Evolutionary conservation across 1,140 invertebrate species (phyloP).

Genomic region (Diploscapter pachys): DNA sequence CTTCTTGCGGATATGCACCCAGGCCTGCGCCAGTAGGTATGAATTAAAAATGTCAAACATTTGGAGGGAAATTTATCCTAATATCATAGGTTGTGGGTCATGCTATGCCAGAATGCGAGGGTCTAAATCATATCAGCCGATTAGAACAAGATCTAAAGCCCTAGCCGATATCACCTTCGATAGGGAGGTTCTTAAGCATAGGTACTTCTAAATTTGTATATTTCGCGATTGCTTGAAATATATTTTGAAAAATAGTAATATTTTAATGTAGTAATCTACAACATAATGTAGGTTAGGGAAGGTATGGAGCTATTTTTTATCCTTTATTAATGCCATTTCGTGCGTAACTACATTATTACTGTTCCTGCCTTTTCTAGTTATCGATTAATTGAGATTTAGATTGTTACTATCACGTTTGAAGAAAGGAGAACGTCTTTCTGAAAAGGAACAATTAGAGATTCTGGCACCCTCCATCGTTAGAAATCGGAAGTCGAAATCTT

Average conservation of each 20-base stretch:
- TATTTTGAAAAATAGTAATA: constrained; percentile 8
- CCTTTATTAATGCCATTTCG: too few relatives aligned
- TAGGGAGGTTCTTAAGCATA: constrained; percentile 23
- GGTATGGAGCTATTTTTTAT: too few relatives aligned
- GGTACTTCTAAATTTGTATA: constrained; percentile 2
- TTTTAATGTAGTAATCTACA: constrained; percentile 7
- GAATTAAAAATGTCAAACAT: not conserved
- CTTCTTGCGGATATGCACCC: constrained; percentile 22
- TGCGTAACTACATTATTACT: not conserved
- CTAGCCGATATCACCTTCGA: constrained; percentile 3
- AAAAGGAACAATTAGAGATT: not conserved
- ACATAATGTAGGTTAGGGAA: not conserved
- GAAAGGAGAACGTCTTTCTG: constrained; percentile 1
- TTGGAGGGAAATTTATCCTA: constrained; percentile 2
- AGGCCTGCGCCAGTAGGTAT: not conserved
- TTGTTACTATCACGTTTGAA: not conserved
- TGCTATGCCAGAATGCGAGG: not conserved
- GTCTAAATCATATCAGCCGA: constrained; percentile 22
- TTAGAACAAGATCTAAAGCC: not conserved
- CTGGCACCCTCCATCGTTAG: constrained; percentile 10
- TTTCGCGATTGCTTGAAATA: not conserved
- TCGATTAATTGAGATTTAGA: constrained; percentile 2
- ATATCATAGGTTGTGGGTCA: constrained; percentile 9
- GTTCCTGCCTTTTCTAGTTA: not conserved
- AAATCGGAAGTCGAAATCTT: not conserved